A percentile compares a stretch with the other conserved stretches of the same genome.
Evolutionary conservation across 2,113 vertebrate species (phyloP).

Genomic region (Opisthocomus hoazin): DNA sequence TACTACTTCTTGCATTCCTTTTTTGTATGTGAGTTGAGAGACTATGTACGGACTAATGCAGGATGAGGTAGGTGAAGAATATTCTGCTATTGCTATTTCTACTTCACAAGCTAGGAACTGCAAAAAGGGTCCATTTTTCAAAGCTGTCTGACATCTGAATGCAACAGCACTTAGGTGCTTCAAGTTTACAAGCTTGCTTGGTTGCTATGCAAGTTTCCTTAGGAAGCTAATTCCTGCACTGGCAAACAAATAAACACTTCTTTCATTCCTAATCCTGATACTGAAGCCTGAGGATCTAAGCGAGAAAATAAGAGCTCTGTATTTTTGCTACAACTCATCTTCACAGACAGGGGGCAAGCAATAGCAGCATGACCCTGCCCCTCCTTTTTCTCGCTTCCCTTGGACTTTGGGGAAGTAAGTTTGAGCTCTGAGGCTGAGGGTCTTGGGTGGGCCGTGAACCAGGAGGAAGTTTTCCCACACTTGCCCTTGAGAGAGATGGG

Average conservation of each 20-base stretch:
- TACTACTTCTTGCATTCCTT: slow-evolving; percentile 36
- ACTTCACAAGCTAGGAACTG: neutral
- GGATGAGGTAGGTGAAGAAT: neutral
- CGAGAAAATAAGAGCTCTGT: neutral
- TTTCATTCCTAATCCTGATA: neutral
- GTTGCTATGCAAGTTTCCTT: neutral
- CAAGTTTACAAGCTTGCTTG: neutral
- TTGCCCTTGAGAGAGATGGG: neutral
- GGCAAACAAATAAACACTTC: neutral
- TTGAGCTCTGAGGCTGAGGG: neutral
- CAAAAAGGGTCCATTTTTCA: slow-evolving; percentile 6
- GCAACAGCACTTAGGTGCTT: neutral
- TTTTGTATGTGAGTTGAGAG: neutral
- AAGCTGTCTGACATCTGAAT: neutral
- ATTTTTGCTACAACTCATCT: neutral
- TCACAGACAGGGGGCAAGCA: neutral
- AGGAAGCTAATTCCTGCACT: neutral
- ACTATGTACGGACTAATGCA: neutral
- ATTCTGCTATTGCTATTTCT: slow-evolving; percentile 16
- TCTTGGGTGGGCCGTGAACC: neutral
- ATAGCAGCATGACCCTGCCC: neutral
- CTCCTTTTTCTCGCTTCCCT: neutral
- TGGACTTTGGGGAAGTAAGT: neutral
- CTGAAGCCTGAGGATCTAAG: neutral
- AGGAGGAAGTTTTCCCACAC: neutral